These are phyloP conservation scores for Chalcosyrphus nemorum DNA, from an alignment of 2,888 invertebrate genomes.

Conservation along the genomic window DNA sequence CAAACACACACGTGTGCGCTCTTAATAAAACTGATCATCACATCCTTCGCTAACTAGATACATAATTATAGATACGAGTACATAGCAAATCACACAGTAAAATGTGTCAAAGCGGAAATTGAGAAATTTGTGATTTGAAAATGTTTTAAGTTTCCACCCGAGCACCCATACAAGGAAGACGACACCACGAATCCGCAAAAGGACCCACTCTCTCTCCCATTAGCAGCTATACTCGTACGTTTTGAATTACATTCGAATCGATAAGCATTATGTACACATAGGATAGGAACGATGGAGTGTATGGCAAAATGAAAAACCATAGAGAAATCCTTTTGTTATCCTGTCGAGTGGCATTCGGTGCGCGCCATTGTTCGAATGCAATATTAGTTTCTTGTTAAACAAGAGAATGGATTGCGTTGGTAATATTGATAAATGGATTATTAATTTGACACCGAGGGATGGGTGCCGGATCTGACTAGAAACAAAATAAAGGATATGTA, in stretches of 20 bases:
- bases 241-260: conserved; percentile 51
- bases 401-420: conserved; percentile 58
- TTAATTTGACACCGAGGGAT: conserved; percentile 67
- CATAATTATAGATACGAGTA: neutral
- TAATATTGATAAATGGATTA: conserved; percentile 72
- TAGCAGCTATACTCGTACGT: conserved; percentile 22
- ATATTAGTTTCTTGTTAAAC: conserved; percentile 61
- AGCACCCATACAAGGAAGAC: conserved; percentile 3
- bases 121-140: conserved; percentile 75
- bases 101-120: conserved; percentile 73
- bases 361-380: conserved; percentile 53
- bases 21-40: neutral
- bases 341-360: conserved; percentile 36
- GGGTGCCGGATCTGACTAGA: neutral
- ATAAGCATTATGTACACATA: conserved; percentile 38
- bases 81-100: conserved; percentile 5
- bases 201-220: conserved; percentile 30
- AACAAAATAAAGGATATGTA: conserved; percentile 19
- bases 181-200: conserved; percentile 30
- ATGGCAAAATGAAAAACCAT: conserved; percentile 43
- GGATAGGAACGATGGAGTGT: conserved; percentile 4
- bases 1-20: neutral
- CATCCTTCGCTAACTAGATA: neutral
- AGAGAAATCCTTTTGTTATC: conserved; percentile 68
- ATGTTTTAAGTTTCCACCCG: conserved; percentile 74